Conservation (phyloP, 2,113 vertebrate genomes). For the Daubentonia madagascariensis region DNA sequence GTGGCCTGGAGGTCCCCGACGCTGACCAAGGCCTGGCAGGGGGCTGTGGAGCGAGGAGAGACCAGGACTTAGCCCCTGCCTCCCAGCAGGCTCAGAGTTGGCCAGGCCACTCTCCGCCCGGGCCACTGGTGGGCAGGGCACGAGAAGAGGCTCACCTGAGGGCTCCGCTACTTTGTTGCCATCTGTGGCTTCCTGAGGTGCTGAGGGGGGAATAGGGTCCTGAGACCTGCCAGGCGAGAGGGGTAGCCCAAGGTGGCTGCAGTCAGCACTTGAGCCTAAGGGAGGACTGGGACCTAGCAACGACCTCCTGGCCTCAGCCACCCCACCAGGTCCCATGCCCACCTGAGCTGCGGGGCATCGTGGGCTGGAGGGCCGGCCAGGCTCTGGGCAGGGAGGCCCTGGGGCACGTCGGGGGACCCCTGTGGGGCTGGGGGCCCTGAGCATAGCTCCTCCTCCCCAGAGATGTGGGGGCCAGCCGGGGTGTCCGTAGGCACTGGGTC, state of each 20-base stretch:
- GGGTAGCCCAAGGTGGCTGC: neutral
- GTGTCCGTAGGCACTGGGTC: slow-evolving; percentile 54
- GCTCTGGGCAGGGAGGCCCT: neutral
- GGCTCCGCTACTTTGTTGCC: neutral
- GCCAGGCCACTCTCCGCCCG: neutral
- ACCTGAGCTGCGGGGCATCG: slow-evolving; percentile 54
- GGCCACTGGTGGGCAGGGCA: fast-evolving
- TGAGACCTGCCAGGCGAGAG: slow-evolving; percentile 25
- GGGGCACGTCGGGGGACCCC: neutral
- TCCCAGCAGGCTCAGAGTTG: neutral
- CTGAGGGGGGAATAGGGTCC: neutral
- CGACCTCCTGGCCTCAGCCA: fast-evolving
- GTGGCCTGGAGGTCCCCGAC: slow-evolving; percentile 24
- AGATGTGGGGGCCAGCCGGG: neutral
- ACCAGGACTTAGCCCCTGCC: neutral
- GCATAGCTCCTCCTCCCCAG: neutral
- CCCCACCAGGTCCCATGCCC: neutral
- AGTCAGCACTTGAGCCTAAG: neutral
- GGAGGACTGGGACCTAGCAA: fast-evolving
- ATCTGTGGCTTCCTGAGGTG: slow-evolving; percentile 67
- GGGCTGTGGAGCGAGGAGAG: neutral
- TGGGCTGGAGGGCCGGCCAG: neutral
- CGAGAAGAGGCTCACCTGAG: neutral
- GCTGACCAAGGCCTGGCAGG: slow-evolving; percentile 57
- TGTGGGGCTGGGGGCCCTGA: neutral